These are phyloP conservation scores for Phenganax marumi DNA, from an alignment of 92 coral and sea anemone genomes.

Conservation along the genomic window DNA sequence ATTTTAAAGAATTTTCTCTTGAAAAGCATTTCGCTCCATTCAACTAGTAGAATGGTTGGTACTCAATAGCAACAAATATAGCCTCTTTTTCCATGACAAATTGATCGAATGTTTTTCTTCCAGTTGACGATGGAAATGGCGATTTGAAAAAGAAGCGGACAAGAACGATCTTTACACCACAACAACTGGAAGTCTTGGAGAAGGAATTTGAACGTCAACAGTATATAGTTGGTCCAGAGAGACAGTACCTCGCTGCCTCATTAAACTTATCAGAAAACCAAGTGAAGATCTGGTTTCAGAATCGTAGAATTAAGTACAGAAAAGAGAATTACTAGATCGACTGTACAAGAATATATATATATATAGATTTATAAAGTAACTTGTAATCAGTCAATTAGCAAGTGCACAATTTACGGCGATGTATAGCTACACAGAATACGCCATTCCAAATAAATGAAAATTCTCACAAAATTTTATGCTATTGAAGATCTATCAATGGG, in stretches of 20 bases:
- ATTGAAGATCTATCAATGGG: too few relatives aligned
- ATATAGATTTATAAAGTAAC: too few relatives aligned
- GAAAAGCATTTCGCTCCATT: too few relatives aligned
- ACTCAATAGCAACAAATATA: neutral
- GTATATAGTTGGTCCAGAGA: conserved; percentile 86
- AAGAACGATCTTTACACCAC: conserved; percentile 91
- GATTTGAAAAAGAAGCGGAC: conserved; percentile 77
- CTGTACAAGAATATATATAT: neutral
- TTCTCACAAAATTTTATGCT: too few relatives aligned
- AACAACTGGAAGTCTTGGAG: conserved; percentile 81
- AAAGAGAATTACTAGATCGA: conserved; percentile 65
- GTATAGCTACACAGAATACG: too few relatives aligned
- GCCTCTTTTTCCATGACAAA: neutral
- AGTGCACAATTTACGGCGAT: too few relatives aligned
- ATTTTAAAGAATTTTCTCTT: neutral
- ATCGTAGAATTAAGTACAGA: conserved; percentile 94
- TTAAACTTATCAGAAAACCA: conserved; percentile 86
- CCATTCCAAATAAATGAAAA: too few relatives aligned
- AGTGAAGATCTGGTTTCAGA: conserved; percentile 98
- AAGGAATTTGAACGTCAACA: conserved; percentile 89
- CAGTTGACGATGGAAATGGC: conserved; percentile 14
- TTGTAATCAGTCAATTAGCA: too few relatives aligned
- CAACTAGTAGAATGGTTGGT: too few relatives aligned
- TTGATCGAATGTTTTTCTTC: neutral
- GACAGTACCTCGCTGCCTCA: conserved; percentile 82